These are phyloP conservation scores for Callyntrura sp. DNA, from an alignment of 2,888 invertebrate genomes.

Conservation along the genomic window DNA sequence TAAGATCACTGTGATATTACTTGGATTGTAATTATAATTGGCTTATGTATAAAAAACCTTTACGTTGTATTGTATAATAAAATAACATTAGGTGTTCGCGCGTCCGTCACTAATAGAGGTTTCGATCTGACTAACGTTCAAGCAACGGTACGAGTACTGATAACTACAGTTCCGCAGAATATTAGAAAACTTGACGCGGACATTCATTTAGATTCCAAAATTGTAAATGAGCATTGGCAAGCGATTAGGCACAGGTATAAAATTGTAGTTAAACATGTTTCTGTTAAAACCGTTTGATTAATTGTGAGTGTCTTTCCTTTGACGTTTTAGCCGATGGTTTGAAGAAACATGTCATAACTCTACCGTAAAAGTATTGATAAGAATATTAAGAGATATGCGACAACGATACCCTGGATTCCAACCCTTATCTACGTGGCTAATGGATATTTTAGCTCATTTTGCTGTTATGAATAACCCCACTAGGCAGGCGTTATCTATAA, in stretches of 20 bases:
- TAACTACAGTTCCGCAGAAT: slow-evolving; percentile 98
- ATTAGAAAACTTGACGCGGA: slow-evolving; percentile 96
- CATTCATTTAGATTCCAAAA: slow-evolving; percentile 89
- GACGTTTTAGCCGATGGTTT: slow-evolving; percentile 98
- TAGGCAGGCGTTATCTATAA: slow-evolving; percentile 96
- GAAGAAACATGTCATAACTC: slow-evolving; percentile 99
- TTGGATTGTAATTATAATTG: neutral
- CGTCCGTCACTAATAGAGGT: slow-evolving; percentile 88
- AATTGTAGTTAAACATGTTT: too few relatives aligned
- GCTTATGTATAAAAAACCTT: too few relatives aligned
- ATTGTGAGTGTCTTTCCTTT: too few relatives aligned
- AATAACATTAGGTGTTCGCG: slow-evolving; percentile 85
- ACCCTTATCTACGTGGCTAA: slow-evolving; percentile 97
- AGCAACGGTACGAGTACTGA: slow-evolving; percentile 95
- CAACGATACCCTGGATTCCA: slow-evolving; percentile 95
- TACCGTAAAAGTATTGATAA: slow-evolving; percentile 97
- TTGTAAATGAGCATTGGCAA: slow-evolving; percentile 95
- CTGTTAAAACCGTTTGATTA: slow-evolving; percentile 47
- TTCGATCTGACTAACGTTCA: slow-evolving; percentile 95
- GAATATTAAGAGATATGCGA: slow-evolving; percentile 96
- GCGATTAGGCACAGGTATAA: slow-evolving; percentile 93
- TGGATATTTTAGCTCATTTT: slow-evolving; percentile 97
- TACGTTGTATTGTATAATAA: too few relatives aligned
- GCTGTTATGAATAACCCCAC: slow-evolving; percentile 98
- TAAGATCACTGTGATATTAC: neutral